Conservation (phyloP, 2,113 vertebrate genomes). For the Cyanistes caeruleus region DNA sequence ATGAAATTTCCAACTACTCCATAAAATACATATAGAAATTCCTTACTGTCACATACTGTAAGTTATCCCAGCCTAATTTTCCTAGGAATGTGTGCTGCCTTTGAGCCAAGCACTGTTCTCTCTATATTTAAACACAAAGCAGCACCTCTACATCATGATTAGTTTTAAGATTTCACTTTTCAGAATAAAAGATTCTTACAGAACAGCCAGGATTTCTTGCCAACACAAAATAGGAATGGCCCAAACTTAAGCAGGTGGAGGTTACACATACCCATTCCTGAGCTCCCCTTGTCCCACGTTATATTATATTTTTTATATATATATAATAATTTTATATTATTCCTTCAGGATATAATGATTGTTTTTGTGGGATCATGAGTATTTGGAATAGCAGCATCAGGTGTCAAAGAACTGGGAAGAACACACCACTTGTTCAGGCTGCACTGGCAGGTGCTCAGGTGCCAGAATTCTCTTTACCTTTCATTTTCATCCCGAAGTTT, state of each 20-base stretch:
- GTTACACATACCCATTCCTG: neutral
- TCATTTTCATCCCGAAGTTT: conserved; percentile 90
- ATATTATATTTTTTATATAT: too few species aligned
- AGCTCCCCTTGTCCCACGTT: neutral
- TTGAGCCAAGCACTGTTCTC: neutral
- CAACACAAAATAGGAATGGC: neutral
- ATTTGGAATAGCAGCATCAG: neutral
- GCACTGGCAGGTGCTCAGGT: neutral
- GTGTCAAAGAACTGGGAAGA: neutral
- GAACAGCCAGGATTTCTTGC: neutral
- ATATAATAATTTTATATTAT: too few species aligned
- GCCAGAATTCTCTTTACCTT: conserved; percentile 74
- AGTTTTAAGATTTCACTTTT: neutral
- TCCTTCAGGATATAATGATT: neutral
- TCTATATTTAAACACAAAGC: neutral
- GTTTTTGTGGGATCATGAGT: neutral
- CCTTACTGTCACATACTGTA: neutral
- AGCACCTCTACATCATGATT: neutral
- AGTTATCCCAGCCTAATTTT: neutral
- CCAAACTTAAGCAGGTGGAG: neutral
- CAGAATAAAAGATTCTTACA: neutral
- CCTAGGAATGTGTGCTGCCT: neutral
- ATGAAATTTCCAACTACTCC: neutral
- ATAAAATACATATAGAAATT: rapidly evolving
- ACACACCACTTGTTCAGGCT: neutral